A percentile compares a stretch with the other conserved stretches of the same genome.
These are phyloP conservation scores for Dicrostonyx torquatus DNA, from an alignment of 2,797 vertebrate species.

Conservation along the genomic window DNA sequence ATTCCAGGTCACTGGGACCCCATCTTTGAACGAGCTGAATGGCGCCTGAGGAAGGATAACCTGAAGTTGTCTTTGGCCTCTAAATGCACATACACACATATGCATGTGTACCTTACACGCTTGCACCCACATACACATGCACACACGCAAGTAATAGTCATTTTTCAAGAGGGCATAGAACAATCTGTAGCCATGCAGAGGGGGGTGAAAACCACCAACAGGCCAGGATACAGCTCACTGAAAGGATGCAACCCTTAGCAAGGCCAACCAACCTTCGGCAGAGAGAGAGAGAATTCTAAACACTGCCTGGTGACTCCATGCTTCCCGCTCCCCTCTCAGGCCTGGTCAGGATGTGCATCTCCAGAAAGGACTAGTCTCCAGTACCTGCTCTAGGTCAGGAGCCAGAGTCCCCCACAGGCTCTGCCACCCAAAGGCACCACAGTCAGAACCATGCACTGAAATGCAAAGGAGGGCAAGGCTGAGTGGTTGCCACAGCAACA, in stretches of 20 bases:
- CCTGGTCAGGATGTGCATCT: background rate
- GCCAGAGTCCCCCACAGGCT: background rate
- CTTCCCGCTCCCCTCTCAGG: background rate
- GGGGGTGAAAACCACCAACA: background rate
- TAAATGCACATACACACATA: background rate
- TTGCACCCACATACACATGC: background rate
- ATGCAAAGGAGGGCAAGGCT: background rate
- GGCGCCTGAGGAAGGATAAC: background rate
- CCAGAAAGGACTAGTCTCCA: background rate
- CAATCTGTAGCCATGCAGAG: background rate
- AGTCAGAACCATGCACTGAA: background rate
- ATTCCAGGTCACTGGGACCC: background rate
- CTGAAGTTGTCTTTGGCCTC: background rate
- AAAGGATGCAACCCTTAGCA: background rate
- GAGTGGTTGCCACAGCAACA: constrained; percentile 67
- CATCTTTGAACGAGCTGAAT: background rate
- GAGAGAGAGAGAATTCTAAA: background rate
- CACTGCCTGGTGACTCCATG: background rate
- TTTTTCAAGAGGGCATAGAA: background rate
- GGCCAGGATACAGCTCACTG: background rate
- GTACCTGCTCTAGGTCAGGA: background rate
- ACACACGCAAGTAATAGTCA: background rate
- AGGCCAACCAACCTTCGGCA: background rate
- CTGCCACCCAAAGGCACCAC: background rate
- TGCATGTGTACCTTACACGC: background rate